Base-by-base conservation (phyloP, 1,140 invertebrate species). In the Drosophila punjabiensis region DNA sequence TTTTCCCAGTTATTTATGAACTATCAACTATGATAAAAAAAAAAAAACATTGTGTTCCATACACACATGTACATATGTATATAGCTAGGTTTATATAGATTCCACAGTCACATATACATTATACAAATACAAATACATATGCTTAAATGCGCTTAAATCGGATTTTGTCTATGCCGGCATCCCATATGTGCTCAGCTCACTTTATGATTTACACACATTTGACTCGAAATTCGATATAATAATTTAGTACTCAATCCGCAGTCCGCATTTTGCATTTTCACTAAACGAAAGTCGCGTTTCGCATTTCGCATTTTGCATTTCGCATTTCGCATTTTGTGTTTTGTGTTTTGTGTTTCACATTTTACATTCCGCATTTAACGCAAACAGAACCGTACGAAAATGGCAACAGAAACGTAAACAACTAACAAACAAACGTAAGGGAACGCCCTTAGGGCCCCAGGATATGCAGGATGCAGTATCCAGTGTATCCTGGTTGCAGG, bases 171-270 rank as follows among this genome's bases (percentile, higher is more conserved):
- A 60, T 80, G 73, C 41, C 63, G 18, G 20, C 48, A 48, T 45
- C 70, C 70, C 70, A 62, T 63, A 47, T 62, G 28, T 50, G 63
- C 64, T 45, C 61, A 59, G 63, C 64, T 45, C 61, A 59, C 70
- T 82, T 80, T 80, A 86, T 83, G 84, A 87, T 87, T 88, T 87
- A 87, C 84, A 87, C 84, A 83, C 64, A 58, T 70, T 65, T 43
- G 52, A 76, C 65, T 58, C 43, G 75, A 63, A 67, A 64, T 67
- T 67, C 62, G 64, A 67, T 67, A 67, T 67, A 67, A 67, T 76
- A 76, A 76, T 76, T 76, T 76, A 76, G 59, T 76, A 62, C 56
- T 65, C 71, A 63, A 76, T 76, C 52, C 60, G 73, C 73, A 76
- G 53, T 76, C 60, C 52, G 73, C 70, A 48, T 41, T 75, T 24